Conservation (phyloP, 2,113 vertebrate genomes). For the Ariopsis seemanni region DNA sequence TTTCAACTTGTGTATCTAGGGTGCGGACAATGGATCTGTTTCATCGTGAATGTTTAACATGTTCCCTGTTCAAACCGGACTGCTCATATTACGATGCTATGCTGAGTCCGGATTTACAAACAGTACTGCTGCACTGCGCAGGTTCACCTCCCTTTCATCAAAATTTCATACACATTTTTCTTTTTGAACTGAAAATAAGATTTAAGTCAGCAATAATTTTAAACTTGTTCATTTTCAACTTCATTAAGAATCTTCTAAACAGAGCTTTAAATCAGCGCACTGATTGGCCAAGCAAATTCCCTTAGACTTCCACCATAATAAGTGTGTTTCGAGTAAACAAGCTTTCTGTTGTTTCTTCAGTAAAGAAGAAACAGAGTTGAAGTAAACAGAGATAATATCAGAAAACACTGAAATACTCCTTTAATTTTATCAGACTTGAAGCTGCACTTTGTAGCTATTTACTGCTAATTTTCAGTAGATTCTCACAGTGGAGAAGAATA, state of each 20-base stretch:
- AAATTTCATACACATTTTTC: not conserved
- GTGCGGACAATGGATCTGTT: slow-evolving; percentile 61
- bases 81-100: slow-evolving; percentile 63
- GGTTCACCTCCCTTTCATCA: slow-evolving; percentile 52
- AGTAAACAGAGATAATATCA: not conserved
- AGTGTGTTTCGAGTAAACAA: not conserved
- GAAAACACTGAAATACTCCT: not conserved
- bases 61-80: slow-evolving; percentile 61
- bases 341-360: not conserved
- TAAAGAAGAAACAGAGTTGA: not conserved
- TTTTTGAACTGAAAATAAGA: not conserved
- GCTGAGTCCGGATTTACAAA: slow-evolving; percentile 57
- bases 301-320: not conserved
- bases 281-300: not conserved
- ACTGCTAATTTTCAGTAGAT: not conserved
- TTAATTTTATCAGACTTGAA: not conserved
- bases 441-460: not conserved
- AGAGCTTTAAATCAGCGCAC: not conserved
- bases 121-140: slow-evolving; percentile 69
- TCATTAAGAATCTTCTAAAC: not conserved
- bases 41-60: slow-evolving; percentile 67
- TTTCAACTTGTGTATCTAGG: slow-evolving; percentile 50
- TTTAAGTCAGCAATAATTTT: not conserved
- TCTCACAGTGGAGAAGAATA: not conserved
- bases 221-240: not conserved